Evolutionary conservation across 2,113 vertebrate species (phyloP).

Genomic region (Erpornis zantholeuca): DNA sequence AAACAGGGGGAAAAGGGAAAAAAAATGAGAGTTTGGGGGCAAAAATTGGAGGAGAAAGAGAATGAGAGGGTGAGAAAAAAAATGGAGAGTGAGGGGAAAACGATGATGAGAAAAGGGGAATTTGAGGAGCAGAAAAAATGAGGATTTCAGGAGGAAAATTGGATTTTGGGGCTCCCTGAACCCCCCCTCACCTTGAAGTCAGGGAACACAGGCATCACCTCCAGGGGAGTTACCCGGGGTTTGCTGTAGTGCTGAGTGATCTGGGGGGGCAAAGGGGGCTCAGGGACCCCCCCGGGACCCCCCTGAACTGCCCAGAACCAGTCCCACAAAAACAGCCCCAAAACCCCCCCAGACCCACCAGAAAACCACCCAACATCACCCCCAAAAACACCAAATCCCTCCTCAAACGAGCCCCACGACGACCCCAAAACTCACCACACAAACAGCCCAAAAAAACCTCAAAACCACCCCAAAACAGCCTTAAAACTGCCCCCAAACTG

Average conservation of each 20-base stretch:
- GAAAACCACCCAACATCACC: too few relatives aligned
- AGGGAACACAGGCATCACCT: not conserved
- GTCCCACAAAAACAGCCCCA: not conserved
- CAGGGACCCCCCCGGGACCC: not conserved
- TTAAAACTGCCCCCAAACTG: too few relatives aligned
- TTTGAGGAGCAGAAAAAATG: too few relatives aligned
- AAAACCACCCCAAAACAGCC: too few relatives aligned
- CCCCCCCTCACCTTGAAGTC: not conserved
- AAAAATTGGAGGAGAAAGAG: too few relatives aligned
- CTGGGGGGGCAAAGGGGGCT: not conserved
- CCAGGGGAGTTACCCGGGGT: not conserved
- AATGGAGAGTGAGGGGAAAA: too few relatives aligned
- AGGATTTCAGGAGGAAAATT: not conserved
- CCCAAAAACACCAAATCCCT: too few relatives aligned
- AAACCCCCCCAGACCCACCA: not conserved
- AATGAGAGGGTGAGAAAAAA: too few relatives aligned
- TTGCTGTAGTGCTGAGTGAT: not conserved
- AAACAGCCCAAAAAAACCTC: too few relatives aligned
- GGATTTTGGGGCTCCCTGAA: not conserved
- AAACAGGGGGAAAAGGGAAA: too few relatives aligned
- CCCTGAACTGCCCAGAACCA: not conserved
- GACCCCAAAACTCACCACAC: not conserved
- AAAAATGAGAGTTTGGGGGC: too few relatives aligned
- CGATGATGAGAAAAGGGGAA: too few relatives aligned
- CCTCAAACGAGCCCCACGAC: not conserved